These are phyloP conservation scores for Trachythela sp. DNA, from an alignment of 64 coral and sea anemone genomes.

Conservation along the genomic window DNA sequence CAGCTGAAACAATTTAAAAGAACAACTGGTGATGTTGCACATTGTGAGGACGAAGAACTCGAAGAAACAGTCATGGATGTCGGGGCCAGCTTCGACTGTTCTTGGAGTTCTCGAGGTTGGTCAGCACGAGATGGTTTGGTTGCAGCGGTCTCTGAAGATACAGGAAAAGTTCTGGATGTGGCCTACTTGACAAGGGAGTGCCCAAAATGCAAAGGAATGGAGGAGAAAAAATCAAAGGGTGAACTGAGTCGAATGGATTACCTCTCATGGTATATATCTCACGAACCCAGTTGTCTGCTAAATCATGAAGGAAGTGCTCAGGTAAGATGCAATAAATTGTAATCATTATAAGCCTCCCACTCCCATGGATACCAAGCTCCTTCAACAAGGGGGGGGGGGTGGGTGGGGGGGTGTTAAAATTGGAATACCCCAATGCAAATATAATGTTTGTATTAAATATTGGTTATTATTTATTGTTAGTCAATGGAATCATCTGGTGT, in stretches of 20 bases:
- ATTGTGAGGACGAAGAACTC: neutral
- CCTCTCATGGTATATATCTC: conserved; percentile 30
- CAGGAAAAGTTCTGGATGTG: conserved; percentile 59
- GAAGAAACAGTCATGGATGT: neutral
- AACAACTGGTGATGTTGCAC: neutral
- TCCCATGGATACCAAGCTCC: too few species aligned
- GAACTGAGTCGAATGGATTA: conserved; percentile 26
- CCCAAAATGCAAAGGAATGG: conserved; percentile 40
- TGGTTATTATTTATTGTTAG: neutral
- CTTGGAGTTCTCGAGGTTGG: conserved; percentile 38
- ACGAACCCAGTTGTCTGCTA: conserved; percentile 36
- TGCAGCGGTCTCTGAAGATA: conserved; percentile 53
- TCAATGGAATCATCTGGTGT: conserved; percentile 43
- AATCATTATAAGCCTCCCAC: too few species aligned
- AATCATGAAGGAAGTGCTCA: conserved; percentile 58
- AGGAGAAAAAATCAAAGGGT: neutral
- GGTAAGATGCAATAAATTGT: too few species aligned
- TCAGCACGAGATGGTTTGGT: conserved; percentile 49
- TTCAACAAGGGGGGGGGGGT: too few species aligned
- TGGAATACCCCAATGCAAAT: too few species aligned
- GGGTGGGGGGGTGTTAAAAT: too few species aligned
- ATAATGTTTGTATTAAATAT: neutral
- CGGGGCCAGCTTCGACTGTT: conserved; percentile 16
- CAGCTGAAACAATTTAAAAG: neutral
- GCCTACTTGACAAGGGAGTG: conserved; percentile 32